phyloP scores from a whole-genome alignment of 2,113 vertebrate genomes.

The Puntigrus tetrazona region DNA sequence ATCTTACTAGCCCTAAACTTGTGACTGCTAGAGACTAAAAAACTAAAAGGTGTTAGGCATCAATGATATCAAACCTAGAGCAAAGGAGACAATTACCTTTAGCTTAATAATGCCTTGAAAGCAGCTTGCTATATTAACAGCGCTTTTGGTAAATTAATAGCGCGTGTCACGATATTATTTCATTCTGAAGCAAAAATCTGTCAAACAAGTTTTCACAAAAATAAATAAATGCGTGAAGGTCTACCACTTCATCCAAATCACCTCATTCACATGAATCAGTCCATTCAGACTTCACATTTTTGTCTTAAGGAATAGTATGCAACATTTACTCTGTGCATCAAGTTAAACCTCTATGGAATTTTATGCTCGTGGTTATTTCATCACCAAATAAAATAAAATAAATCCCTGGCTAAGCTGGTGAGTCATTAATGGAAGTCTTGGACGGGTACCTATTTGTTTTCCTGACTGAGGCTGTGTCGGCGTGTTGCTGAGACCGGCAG shows the following conservation, averaged over 20 bases:
- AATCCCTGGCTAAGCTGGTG: background rate
- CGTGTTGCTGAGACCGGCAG: constrained; percentile 37
- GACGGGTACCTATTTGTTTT: constrained; percentile 25
- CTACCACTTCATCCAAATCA: background rate
- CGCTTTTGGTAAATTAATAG: too few species aligned
- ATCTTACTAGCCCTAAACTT: too few species aligned
- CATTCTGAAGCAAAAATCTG: background rate
- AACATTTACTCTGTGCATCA: background rate
- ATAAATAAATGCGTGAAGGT: too few species aligned
- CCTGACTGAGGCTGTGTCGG: background rate
- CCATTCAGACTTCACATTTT: background rate
- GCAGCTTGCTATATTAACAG: background rate
- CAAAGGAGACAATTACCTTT: background rate
- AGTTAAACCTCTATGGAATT: background rate
- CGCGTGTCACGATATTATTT: too few species aligned
- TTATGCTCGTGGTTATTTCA: too few species aligned
- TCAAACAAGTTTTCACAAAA: background rate
- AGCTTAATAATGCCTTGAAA: background rate
- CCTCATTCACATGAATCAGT: background rate
- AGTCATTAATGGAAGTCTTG: background rate
- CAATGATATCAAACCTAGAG: background rate
- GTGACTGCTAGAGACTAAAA: too few species aligned
- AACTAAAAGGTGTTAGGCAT: background rate
- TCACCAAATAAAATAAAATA: too few species aligned
- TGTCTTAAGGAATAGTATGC: background rate